Percentiles rank a stretch among this genome's conserved stretches.
phyloP scores from a whole-genome alignment of 1,140 invertebrate genomes.

The Euura saliciscinereae region DNA sequence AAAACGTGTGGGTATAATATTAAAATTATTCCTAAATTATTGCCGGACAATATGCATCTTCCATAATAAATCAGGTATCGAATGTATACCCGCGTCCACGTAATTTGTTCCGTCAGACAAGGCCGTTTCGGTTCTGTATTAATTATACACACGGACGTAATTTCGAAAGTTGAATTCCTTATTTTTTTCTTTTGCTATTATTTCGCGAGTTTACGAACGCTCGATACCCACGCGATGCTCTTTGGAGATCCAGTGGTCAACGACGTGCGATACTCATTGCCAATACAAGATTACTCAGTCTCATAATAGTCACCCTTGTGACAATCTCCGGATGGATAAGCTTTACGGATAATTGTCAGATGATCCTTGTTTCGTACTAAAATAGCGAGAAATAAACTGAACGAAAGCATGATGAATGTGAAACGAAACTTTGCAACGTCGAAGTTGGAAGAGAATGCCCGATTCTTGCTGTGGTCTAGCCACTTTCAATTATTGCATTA shows the following conservation, averaged over 20 bases:
- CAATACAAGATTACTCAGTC: no score
- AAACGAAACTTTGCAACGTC: not conserved
- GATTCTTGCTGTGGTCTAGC: not conserved
- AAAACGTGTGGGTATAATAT: no score
- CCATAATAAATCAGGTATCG: no score
- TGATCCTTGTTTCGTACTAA: no score
- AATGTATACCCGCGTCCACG: not conserved
- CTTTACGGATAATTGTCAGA: no score
- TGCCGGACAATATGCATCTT: no score
- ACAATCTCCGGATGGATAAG: no score
- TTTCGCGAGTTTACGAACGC: not conserved
- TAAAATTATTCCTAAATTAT: no score
- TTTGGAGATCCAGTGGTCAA: not conserved
- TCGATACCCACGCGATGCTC: not conserved
- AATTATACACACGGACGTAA: not conserved
- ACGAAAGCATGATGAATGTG: not conserved
- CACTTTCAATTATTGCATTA: constrained; percentile 9
- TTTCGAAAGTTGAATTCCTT: not conserved
- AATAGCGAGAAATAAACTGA: no score
- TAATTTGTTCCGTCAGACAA: not conserved
- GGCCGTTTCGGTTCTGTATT: not conserved
- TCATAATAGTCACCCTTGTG: no score
- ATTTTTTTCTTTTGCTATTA: not conserved
- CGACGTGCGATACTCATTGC: no score
- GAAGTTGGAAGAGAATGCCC: not conserved